A percentile compares a stretch with the other conserved stretches of the same genome.
Conservation (phyloP, 2,888 invertebrate genomes). For the Lottia scabra region DNA sequence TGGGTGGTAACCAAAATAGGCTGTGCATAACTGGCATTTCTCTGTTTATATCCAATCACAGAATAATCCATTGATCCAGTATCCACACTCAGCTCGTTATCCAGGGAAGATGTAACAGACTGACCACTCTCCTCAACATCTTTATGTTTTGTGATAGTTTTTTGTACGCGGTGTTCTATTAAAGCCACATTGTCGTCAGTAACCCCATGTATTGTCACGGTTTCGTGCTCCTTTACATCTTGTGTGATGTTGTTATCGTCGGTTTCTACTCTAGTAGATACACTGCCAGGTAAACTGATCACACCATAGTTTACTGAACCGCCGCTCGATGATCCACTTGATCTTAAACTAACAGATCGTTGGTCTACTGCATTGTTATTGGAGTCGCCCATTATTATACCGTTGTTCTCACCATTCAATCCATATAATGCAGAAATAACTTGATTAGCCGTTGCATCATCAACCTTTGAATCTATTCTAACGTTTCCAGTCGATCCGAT, state of each 20-base stretch:
- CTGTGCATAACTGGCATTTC: not conserved
- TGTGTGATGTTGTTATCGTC: not conserved
- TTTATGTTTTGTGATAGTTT: not conserved
- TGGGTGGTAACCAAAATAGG: not conserved
- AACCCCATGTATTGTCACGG: not conserved
- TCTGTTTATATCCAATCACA: not conserved
- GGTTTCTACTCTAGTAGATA: not conserved
- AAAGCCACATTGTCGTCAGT: conserved; percentile 3
- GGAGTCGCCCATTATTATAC: conserved; percentile 3
- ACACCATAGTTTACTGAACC: not conserved
- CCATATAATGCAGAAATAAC: conserved; percentile 17
- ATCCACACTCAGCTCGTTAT: not conserved
- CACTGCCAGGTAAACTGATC: not conserved
- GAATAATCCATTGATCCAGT: not conserved
- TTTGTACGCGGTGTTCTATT: not conserved
- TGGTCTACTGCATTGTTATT: conserved; percentile 7
- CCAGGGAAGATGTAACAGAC: not conserved
- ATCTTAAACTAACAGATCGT: conserved; percentile 8
- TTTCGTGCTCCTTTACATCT: not conserved
- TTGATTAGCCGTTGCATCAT: conserved; percentile 13
- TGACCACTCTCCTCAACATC: not conserved
- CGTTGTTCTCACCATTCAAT: conserved; percentile 2
- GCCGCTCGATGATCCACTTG: not conserved
- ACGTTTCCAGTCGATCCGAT: not conserved
- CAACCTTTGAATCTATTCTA: conserved; percentile 2